Evolutionary conservation across 2,797 vertebrate genomes (phyloP), one percentile per base, ranked within the genome.

Genomic region (Periophthalmus magnuspinnatus): DNA sequence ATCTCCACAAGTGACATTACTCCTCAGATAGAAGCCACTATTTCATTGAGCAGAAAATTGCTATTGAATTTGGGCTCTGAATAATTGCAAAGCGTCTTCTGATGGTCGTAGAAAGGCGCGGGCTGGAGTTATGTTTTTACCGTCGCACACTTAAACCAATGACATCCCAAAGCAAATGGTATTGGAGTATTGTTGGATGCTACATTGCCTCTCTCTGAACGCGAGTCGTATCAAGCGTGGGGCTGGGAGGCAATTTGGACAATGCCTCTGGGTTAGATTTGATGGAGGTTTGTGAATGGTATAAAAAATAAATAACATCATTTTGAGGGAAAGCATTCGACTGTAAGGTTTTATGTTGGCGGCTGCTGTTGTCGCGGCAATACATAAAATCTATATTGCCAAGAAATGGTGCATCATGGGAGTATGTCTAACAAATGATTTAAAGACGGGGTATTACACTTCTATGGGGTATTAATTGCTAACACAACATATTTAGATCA

Each of bases 41-140:
- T 91, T 91, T 93, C 90, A 92, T 92, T 90, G 90, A 91, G 90
- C 88, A 90, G 88, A 91, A 92, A 92, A 91, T 92, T 90, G 91
- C 90, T 93, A 92, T 93, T 93, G 91, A 91, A 91, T 93, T 91
- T 88, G 87, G 87, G 86, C 55, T 86, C 89, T 91, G 89, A 90
- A 91, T 93, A 91, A 92, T 91, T 92, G 91, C 90, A 85, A 76
- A 84, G 77, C 77, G 84, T 88, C 90, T 90, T 87, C 86, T 81
- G 81, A 86, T 69, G 78, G 52, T 76, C 71, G 28, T 48, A 83
- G 72, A 87, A 78, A 77, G 77, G 85, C 83, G 84, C 41, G 11
- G 41, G 14, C 82, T 61, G 79, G 89, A 90, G 88, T 89, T 90
- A 86, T 90, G 90, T 91, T 91, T 57, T 90, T 92, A 91, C 89